These are phyloP conservation scores for Stegodyphus mimosarum DNA, from an alignment of 1,140 invertebrate species.

Conservation along the genomic window DNA sequence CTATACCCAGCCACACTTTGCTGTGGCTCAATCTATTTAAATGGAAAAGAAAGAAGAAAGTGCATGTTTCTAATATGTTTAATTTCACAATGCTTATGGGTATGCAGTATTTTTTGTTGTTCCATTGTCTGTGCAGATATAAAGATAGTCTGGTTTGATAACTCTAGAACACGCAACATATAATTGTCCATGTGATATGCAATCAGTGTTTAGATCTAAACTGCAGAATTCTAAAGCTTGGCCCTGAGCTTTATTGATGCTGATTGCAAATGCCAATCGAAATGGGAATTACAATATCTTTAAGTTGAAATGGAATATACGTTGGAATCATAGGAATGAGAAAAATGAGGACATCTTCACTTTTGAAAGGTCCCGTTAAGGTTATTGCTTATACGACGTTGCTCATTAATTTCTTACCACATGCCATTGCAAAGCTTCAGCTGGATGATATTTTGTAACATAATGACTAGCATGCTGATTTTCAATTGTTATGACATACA, in stretches of 20 bases:
- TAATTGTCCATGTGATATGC: not conserved
- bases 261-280: constrained; percentile 64
- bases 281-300: constrained; percentile 64
- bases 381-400: constrained; percentile 63
- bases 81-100: too few relatives aligned
- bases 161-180: not conserved
- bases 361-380: constrained; percentile 43
- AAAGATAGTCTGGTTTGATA: not conserved
- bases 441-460: constrained; percentile 50
- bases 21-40: too few relatives aligned
- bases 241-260: constrained; percentile 7
- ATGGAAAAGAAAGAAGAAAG: too few relatives aligned
- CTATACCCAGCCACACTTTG: too few relatives aligned
- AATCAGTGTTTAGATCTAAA: not conserved
- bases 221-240: not conserved
- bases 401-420: constrained; percentile 67
- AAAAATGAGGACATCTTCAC: constrained; percentile 57
- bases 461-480: constrained; percentile 59
- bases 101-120: not conserved
- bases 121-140: not conserved
- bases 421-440: constrained; percentile 55
- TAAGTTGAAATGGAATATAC: constrained; percentile 25
- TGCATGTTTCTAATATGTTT: too few relatives aligned
- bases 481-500: constrained; percentile 65
- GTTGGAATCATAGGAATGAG: constrained; percentile 22